Percentiles rank a stretch among this genome's conserved stretches.
phyloP scores from a whole-genome alignment of 1,140 invertebrate species.

The Pristionchus pacificus region DNA sequence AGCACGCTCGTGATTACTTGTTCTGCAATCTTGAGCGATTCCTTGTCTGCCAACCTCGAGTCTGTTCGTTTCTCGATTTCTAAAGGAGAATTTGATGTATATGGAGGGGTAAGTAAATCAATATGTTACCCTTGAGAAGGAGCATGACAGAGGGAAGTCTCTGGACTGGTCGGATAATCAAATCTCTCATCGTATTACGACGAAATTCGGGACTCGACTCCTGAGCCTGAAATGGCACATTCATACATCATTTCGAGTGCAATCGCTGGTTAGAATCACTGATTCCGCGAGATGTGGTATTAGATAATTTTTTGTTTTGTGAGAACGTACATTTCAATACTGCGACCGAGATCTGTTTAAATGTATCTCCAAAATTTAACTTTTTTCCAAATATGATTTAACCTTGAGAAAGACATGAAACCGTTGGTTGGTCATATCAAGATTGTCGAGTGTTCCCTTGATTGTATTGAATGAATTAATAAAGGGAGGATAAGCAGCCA shows the following conservation, averaged over 20 bases:
- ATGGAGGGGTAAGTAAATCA: neutral
- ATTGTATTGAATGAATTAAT: constrained; percentile 95
- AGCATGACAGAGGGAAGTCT: constrained; percentile 88
- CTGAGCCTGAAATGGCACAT: constrained; percentile 46
- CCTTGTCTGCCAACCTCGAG: constrained; percentile 78
- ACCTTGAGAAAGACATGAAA: constrained; percentile 98
- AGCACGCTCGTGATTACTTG: constrained; percentile 84
- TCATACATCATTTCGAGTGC: too few species aligned
- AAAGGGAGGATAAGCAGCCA: constrained; percentile 91
- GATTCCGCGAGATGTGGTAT: neutral
- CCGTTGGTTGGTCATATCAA: constrained; percentile 82
- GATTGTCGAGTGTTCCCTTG: constrained; percentile 82
- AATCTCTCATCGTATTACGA: constrained; percentile 83
- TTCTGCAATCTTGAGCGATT: constrained; percentile 76
- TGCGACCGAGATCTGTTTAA: too few species aligned
- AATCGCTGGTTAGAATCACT: too few species aligned
- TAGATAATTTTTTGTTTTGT: neutral
- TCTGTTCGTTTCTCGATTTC: constrained; percentile 83
- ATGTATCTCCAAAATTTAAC: neutral
- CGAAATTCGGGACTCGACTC: constrained; percentile 76
- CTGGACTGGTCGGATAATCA: constrained; percentile 92
- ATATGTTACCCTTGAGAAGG: constrained; percentile 70
- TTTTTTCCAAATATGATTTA: neutral
- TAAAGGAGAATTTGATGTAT: constrained; percentile 61
- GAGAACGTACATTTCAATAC: neutral